These are phyloP conservation scores for Ochlodes sylvanus DNA, from an alignment of 2,888 invertebrate genomes.

Conservation along the genomic window DNA sequence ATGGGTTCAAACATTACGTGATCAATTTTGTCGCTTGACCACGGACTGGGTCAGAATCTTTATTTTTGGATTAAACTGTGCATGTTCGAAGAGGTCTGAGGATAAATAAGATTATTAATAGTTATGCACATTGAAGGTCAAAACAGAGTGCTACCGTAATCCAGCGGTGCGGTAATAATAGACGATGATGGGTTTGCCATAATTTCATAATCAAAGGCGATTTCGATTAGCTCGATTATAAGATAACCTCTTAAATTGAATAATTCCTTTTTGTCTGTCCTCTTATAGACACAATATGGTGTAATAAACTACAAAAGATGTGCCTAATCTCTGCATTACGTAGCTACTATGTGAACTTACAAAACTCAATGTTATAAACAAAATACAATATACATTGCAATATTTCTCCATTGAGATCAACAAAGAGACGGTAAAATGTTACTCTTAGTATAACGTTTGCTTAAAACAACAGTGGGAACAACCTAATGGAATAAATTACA, in stretches of 20 bases:
- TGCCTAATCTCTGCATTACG: background rate
- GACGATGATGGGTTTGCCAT: slow-evolving; percentile 5
- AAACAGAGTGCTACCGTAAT: slow-evolving; percentile 29
- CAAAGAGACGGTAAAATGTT: background rate
- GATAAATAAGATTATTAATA: slow-evolving; percentile 18
- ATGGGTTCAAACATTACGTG: slow-evolving; percentile 1
- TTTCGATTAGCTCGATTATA: slow-evolving; percentile 9
- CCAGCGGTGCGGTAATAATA: slow-evolving; percentile 16
- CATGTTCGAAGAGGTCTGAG: too few relatives aligned
- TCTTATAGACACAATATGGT: slow-evolving; percentile 39
- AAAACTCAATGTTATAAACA: too few relatives aligned
- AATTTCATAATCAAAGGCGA: slow-evolving; percentile 6
- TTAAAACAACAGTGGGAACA: background rate
- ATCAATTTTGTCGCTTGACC: background rate
- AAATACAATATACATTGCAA: too few relatives aligned
- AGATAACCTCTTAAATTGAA: slow-evolving; percentile 38
- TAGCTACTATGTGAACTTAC: too few relatives aligned
- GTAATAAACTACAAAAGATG: background rate
- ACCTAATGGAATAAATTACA: background rate
- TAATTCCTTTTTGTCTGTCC: slow-evolving; percentile 36
- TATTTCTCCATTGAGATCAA: background rate
- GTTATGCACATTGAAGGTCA: slow-evolving; percentile 23
- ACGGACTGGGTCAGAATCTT: background rate
- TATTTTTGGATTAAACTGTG: background rate
- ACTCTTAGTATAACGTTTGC: background rate